phyloP scores from a whole-genome alignment of 2,888 invertebrate species.

The Caenorhabditis japonica region DNA sequence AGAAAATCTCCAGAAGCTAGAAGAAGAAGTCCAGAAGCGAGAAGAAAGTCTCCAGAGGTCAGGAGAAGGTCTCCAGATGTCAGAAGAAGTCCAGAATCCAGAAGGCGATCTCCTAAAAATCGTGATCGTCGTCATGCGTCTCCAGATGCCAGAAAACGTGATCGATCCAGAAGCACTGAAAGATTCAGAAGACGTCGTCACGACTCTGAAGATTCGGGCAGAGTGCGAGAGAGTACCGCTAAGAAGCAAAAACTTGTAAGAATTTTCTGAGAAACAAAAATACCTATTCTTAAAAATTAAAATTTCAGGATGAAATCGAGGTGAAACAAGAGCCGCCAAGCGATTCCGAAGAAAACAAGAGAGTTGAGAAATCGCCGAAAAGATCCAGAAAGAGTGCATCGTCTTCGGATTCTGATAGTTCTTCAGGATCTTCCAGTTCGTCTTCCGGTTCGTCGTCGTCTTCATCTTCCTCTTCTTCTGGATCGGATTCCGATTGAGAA shows the following conservation, averaged over 20 bases:
- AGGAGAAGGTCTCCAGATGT: neutral
- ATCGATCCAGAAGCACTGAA: constrained; percentile 15
- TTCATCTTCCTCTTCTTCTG: constrained; percentile 19
- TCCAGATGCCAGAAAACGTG: neutral
- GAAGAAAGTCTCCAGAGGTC: no score
- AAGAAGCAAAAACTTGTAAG: constrained; percentile 17
- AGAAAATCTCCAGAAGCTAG: neutral
- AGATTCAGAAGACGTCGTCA: constrained; percentile 13
- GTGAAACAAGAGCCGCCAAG: constrained; percentile 37
- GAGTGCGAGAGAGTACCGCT: neutral
- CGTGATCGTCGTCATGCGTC: neutral
- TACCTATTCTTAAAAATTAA: neutral
- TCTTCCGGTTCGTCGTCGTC: constrained; percentile 24
- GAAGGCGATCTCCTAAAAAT: neutral
- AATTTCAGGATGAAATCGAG: constrained; percentile 25
- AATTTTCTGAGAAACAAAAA: no score
- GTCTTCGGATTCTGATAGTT: neutral
- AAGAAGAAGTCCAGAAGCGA: neutral
- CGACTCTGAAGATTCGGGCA: constrained; percentile 12
- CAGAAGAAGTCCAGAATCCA: neutral
- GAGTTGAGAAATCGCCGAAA: neutral
- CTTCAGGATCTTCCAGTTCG: no score
- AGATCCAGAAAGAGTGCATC: neutral
- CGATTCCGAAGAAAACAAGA: constrained; percentile 7
- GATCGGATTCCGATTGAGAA: constrained; percentile 12